phyloP scores from a whole-genome alignment of 2,797 vertebrate genomes.

The Xenops minutus region DNA sequence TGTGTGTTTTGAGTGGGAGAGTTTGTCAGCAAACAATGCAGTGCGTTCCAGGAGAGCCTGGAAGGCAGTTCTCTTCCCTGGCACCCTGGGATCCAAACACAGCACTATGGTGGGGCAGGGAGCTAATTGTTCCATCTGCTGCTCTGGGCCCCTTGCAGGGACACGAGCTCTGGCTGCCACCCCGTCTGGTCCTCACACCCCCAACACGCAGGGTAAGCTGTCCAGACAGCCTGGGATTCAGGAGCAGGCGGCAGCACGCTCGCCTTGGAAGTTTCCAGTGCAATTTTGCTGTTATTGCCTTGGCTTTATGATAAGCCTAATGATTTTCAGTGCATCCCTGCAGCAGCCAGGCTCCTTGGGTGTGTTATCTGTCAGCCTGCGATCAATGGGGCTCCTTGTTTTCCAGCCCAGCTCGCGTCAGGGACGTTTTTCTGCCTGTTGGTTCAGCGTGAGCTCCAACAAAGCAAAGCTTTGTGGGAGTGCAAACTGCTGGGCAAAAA shows the following conservation, averaged over 20 bases:
- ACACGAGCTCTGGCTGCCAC: not conserved
- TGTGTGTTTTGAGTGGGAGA: not conserved
- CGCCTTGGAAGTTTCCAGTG: not conserved
- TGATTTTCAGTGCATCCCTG: not conserved
- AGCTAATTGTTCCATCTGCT: slow-evolving; percentile 51
- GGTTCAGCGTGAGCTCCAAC: not conserved
- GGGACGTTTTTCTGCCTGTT: not conserved
- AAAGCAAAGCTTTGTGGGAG: not conserved
- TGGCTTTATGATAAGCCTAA: not conserved
- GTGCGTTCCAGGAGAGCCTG: not conserved
- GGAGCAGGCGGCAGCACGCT: not conserved
- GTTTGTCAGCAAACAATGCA: slow-evolving; percentile 36
- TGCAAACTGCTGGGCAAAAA: not conserved
- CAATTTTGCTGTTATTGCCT: not conserved
- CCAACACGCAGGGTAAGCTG: accelerated
- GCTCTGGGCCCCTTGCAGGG: not conserved
- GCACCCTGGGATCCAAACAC: not conserved
- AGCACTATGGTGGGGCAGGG: not conserved
- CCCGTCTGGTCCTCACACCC: not conserved
- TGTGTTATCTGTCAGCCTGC: not conserved
- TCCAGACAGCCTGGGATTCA: not conserved
- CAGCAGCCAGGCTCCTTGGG: not conserved
- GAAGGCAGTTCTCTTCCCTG: slow-evolving; percentile 21
- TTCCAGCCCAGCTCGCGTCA: not conserved
- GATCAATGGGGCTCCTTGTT: not conserved